Percentiles rank a stretch among this genome's conserved stretches.
phyloP scores from a whole-genome alignment of 2,797 vertebrate species.

The Lerista edwardsae region DNA sequence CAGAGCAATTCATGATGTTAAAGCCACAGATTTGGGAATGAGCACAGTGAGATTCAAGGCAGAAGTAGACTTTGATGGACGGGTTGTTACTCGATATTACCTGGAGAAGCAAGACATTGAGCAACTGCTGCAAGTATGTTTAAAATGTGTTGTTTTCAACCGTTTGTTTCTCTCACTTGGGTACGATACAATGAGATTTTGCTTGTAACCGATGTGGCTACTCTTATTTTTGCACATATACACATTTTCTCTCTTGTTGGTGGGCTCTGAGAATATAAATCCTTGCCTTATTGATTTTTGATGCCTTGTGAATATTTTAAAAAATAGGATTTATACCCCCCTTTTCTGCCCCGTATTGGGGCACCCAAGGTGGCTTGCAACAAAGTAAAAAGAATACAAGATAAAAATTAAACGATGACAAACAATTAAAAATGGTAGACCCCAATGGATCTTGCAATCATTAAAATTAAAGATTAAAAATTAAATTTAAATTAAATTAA shows the following conservation, averaged over 20 bases:
- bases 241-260: background rate
- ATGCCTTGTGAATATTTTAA: background rate
- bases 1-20: slow-evolving; percentile 98
- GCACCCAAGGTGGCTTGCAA: too few species aligned
- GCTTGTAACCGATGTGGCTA: background rate
- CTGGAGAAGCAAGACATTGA: slow-evolving; percentile 99
- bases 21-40: slow-evolving; percentile 96
- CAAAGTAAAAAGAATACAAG: too few species aligned
- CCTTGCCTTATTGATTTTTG: background rate
- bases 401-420: too few species aligned
- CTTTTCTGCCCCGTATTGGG: too few species aligned
- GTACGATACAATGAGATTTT: background rate
- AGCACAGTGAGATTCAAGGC: slow-evolving; percentile 98
- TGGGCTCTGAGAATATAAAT: background rate
- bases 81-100: slow-evolving; percentile 96
- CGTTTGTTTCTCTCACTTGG: slow-evolving; percentile 31
- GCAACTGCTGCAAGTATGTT: slow-evolving; percentile 90
- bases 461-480: too few species aligned
- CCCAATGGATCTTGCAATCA: too few species aligned
- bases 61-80: slow-evolving; percentile 97
- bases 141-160: background rate
- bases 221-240: background rate
- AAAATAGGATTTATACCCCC: too few species aligned
- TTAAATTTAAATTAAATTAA: too few species aligned
- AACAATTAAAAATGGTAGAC: too few species aligned